A percentile compares a stretch with the other conserved stretches of the same genome.
Conservation (phyloP, 2,888 invertebrate genomes). For the Dryococelus australis region DNA sequence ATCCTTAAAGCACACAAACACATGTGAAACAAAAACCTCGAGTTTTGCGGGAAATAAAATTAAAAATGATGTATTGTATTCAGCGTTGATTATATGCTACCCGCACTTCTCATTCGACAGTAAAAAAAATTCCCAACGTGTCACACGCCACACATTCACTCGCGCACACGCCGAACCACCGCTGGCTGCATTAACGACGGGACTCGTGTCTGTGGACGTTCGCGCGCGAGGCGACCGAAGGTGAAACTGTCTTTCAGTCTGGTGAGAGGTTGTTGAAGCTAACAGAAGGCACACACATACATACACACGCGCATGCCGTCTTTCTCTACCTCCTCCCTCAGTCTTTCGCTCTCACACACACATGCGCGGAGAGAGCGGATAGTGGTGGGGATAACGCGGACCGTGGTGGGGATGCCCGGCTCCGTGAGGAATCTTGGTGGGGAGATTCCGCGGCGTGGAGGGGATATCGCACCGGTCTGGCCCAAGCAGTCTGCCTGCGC, state of each 20-base stretch:
- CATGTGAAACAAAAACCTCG: not conserved
- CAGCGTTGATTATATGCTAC: not conserved
- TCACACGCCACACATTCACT: not conserved
- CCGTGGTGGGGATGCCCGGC: constrained; percentile 22
- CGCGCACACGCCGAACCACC: constrained; percentile 28
- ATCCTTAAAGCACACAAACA: not conserved
- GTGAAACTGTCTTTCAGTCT: constrained; percentile 43
- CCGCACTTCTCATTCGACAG: not conserved
- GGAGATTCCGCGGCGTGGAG: not conserved
- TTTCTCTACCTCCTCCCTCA: not conserved
- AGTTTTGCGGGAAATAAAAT: not conserved
- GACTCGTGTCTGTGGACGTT: constrained; percentile 26
- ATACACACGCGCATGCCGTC: not conserved
- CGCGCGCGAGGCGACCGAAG: constrained; percentile 40
- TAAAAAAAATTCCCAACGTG: not conserved
- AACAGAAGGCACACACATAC: constrained; percentile 28
- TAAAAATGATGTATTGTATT: not conserved
- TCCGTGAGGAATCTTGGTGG: too few relatives aligned
- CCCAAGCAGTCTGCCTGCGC: constrained; percentile 26
- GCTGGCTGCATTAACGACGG: not conserved
- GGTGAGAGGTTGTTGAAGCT: constrained; percentile 44
- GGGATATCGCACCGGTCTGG: constrained; percentile 44
- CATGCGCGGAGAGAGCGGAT: not conserved
- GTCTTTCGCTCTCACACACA: not conserved
- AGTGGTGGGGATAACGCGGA: constrained; percentile 34